Percentiles rank a stretch among this genome's conserved stretches.
Conservation (phyloP, 2,888 invertebrate species). For the Neuroscelio doddi region DNA sequence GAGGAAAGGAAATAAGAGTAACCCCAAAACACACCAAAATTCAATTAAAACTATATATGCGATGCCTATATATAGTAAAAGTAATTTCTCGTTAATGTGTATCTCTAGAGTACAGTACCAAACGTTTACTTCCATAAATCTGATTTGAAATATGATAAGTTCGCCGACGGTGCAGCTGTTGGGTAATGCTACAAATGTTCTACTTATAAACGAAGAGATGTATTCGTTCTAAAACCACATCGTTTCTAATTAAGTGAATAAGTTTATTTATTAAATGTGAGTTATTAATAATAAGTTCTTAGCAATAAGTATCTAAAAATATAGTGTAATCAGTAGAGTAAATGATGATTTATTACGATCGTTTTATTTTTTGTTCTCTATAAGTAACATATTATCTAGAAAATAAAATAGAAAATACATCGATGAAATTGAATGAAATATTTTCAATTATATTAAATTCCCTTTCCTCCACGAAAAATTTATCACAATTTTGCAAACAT, state of each 20-base stretch:
- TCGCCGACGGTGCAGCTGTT: conserved; percentile 2
- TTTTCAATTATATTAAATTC: no score
- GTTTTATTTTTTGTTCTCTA: no score
- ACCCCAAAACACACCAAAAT: conserved; percentile 6
- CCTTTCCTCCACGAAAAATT: no score
- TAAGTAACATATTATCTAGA: background rate
- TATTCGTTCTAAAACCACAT: conserved; percentile 5
- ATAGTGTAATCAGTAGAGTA: no score
- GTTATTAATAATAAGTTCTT: background rate
- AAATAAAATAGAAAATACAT: background rate
- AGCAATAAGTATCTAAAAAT: no score
- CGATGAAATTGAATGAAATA: background rate
- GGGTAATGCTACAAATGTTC: conserved; percentile 9
- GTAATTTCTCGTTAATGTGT: conserved; percentile 20
- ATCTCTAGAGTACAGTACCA: conserved; percentile 17
- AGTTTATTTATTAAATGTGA: background rate
- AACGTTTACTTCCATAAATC: conserved; percentile 21
- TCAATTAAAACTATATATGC: conserved; percentile 24
- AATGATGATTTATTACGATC: no score
- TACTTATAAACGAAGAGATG: conserved; percentile 8
- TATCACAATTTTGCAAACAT: no score
- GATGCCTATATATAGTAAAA: conserved; percentile 9
- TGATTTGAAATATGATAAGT: conserved; percentile 24
- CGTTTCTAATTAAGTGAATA: background rate
- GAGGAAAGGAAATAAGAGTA: no score